Base-by-base conservation (phyloP, 2,888 invertebrate species). In the Linyphia triangularis region DNA sequence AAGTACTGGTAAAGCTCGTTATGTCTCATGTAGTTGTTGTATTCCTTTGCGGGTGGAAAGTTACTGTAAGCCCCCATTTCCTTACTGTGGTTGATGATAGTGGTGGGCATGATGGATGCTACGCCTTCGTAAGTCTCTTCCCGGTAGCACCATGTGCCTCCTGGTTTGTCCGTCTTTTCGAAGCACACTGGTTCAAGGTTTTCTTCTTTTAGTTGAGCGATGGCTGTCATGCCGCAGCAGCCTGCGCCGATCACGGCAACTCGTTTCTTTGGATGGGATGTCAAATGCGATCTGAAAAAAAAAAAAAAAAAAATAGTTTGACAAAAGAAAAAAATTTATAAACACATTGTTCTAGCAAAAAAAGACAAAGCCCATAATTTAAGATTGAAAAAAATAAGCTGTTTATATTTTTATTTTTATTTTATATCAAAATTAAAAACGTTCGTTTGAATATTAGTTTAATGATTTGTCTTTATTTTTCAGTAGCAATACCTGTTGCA, bases 11-110 rank as follows among this genome's bases (percentile, higher is more conserved):
- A 72, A 0, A 92, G 92, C 85, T 92, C 91, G 37, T 88, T 84
- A 89, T 94, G 93, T 73, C 93, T 93, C 92, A 94, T 92, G 91
- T 92, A 94, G 84, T 92, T 93, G n/a, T 93, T 92, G 88, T 92
- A 93, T 19, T 93, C 91, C 57, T 91, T 79, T 16, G 88, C 73
- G 1, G 93, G 92, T 1, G 93, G 93, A 90, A 93, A 94, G 91
- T 93, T 92, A 77, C 92, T 92, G 90, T 92, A 92, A 1, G 92
- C 91, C 13, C 91, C 91, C 91, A 92, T 91, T 90, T 92, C 92
- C 90, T 93, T 93, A 83, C 92, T 92, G 3, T 92, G 92, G 90
- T 93, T 93, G 89, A 92, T 92, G 16, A 92, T 91, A 0, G 93
- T 92, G 4, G 91, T 90, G 30, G 92, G 91, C 91, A 92, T 92